Evolutionary conservation across 2,113 vertebrate genomes (phyloP).

Genomic region (Verasper variegatus): DNA sequence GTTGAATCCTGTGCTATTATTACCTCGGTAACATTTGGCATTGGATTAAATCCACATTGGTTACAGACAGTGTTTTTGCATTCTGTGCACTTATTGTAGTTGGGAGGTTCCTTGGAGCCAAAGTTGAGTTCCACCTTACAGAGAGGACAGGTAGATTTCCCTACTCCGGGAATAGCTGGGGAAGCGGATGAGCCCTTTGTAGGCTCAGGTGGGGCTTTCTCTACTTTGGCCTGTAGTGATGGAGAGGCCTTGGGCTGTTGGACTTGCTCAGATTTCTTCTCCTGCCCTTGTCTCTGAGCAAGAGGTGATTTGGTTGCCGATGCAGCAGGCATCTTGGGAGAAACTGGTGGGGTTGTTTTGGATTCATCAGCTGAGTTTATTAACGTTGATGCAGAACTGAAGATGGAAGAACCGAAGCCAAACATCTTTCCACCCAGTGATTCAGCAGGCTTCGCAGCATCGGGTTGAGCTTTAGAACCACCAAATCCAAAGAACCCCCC

Average conservation of each 20-base stretch:
- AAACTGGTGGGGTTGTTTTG: conserved; percentile 55
- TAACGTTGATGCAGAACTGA: conserved; percentile 79
- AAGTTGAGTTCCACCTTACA: conserved; percentile 91
- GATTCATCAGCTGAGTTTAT: conserved; percentile 51
- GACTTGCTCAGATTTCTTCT: conserved; percentile 61
- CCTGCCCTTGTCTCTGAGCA: conserved; percentile 50
- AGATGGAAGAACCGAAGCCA: conserved; percentile 76
- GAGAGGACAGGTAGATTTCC: conserved; percentile 84
- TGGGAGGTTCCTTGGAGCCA: conserved; percentile 85
- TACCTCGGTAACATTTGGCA: conserved; percentile 87
- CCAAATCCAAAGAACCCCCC: conserved; percentile 81
- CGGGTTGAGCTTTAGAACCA: conserved; percentile 62
- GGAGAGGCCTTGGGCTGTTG: conserved; percentile 53
- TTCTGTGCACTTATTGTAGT: conserved; percentile 92
- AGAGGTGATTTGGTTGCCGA: conserved; percentile 49
- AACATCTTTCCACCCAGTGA: conserved; percentile 82
- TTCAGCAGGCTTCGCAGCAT: conserved; percentile 62
- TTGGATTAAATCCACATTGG: conserved; percentile 94
- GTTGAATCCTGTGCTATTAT: background rate
- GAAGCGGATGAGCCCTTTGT: conserved; percentile 48
- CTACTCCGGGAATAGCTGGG: conserved; percentile 42
- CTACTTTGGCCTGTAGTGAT: conserved; percentile 72
- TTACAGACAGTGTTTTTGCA: conserved; percentile 93
- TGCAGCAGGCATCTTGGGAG: conserved; percentile 60
- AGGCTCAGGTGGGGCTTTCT: conserved; percentile 38